Evolutionary conservation across 1,140 invertebrate genomes (phyloP), one percentile per base, ranked within the genome.

Genomic region (Drosophila miranda): DNA sequence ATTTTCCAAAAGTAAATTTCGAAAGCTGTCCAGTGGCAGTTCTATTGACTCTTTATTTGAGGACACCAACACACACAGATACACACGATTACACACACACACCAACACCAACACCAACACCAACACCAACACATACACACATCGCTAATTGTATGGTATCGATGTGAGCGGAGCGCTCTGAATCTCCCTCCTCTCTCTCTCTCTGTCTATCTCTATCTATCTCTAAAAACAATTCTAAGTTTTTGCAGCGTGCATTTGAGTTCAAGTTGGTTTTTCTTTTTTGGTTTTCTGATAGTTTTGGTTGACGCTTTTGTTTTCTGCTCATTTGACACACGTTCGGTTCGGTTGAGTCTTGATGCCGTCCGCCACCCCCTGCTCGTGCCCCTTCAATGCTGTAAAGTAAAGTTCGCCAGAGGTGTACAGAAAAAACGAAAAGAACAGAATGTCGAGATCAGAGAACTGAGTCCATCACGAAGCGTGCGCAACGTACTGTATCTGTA

Each of bases 71-170:
- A 59, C 21, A 68, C 21, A 68, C 16, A 50, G 7, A 58, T 21
- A 59, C 30, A 54, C 61, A 71, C 50, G 52, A 19, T 56, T n/a
- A 55, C 54, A 63, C 42, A 71, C 38, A 68, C 21, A 68, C 28
- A 54, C 8, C 50, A 74, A 69, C 11, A 54, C 8, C 50, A 74
- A 69, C 11, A 57, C 41, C 48, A 42, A 59, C 51, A 70, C 51
- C 49, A 21, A 61, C 34, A 49, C 55, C 60, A 53, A 75, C 46
- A 62, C 6, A 58, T 34, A 67, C 46, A 63, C 42, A 67, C 14
- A 68, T 57, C 75, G 78, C 78, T 71, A 86, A 75, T 75, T 75
- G 71, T 78, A 82, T 78, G 55, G 58, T 78, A 88, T 81, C 51
- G 78, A 63, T 82, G 78, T 78, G 64, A 70, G 77, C 82, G 66